Percentiles rank a stretch among this genome's conserved stretches.
Evolutionary conservation across 2,797 vertebrate species (phyloP).

Genomic region (Heteromormyrus szaboi): DNA sequence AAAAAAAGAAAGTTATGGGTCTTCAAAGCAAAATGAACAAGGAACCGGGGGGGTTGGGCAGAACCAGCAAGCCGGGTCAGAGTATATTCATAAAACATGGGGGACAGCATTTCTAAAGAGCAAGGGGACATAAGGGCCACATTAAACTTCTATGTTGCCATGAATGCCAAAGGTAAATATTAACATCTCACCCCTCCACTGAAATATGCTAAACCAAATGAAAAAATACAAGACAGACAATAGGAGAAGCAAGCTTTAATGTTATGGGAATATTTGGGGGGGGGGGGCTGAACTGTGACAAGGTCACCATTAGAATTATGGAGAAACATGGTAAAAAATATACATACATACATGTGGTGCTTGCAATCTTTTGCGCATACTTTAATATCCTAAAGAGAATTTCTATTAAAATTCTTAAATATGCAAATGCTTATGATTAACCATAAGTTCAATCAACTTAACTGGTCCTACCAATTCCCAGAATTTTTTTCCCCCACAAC

Average conservation of each 20-base stretch:
- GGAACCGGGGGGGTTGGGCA: background rate
- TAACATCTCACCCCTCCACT: background rate
- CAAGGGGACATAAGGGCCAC: background rate
- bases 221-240: background rate
- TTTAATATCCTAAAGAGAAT: slow-evolving; percentile 2
- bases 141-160: background rate
- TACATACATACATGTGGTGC: background rate
- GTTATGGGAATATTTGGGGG: background rate
- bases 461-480: background rate
- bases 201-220: background rate
- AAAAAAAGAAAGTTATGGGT: background rate
- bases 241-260: slow-evolving; percentile 4
- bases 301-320: background rate
- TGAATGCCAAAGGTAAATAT: background rate
- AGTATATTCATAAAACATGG: background rate
- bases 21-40: background rate
- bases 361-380: background rate
- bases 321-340: background rate
- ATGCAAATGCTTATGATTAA: background rate
- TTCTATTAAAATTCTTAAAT: slow-evolving; percentile 6
- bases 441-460: background rate
- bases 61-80: background rate
- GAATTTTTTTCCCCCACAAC: background rate
- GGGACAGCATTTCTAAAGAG: background rate
- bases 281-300: background rate